Percentiles rank a stretch among this genome's conserved stretches.
Conservation (phyloP, 2,888 invertebrate species). For the Chrysolina haemoptera region DNA sequence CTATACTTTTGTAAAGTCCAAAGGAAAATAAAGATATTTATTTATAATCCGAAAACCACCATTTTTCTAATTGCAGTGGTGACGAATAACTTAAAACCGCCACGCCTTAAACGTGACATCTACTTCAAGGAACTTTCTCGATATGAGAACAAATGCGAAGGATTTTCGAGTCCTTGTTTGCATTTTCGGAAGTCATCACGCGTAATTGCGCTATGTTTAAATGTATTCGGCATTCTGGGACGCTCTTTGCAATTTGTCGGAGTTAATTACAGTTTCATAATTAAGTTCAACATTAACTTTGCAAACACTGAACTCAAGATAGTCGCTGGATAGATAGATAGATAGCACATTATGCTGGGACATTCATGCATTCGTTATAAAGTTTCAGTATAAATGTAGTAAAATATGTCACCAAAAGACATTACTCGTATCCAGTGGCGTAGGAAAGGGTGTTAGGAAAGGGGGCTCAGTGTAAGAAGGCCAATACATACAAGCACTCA, state of each 20-base stretch:
- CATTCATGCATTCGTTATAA: background rate
- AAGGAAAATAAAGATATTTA: no score
- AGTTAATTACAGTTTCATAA: slow-evolving; percentile 12
- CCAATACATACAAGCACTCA: no score
- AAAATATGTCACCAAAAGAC: background rate
- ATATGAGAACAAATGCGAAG: background rate
- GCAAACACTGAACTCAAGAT: background rate
- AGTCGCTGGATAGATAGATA: background rate
- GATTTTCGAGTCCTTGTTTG: background rate
- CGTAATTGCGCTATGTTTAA: background rate
- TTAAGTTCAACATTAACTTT: background rate
- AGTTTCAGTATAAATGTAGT: background rate
- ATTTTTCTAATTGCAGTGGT: no score
- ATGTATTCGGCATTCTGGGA: background rate
- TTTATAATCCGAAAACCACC: no score
- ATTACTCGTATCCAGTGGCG: no score
- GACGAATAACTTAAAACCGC: no score
- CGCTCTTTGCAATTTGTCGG: slow-evolving; percentile 8
- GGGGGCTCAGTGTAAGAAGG: no score
- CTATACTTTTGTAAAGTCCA: no score
- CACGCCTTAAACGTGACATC: no score
- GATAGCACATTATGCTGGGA: background rate
- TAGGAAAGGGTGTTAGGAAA: no score
- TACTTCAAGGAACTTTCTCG: background rate
- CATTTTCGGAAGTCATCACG: background rate